Evolutionary conservation across 1,140 invertebrate genomes (phyloP), one percentile per base, ranked within the genome.

Genomic region (Nilaparvata lugens): DNA sequence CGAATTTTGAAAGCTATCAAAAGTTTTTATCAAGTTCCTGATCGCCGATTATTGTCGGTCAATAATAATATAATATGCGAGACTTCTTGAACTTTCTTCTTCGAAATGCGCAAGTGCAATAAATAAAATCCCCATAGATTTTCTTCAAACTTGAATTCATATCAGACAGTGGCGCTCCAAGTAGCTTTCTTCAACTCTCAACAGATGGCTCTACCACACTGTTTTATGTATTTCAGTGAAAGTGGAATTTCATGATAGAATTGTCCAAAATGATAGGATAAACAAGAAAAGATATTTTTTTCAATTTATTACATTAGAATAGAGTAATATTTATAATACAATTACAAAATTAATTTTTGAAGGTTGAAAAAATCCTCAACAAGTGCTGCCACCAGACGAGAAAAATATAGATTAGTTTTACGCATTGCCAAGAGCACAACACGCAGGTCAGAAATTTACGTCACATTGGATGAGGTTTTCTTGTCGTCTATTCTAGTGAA

Each of bases 41-140:
- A 35, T 35, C 31, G 31, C 31, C 2, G 31, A 6, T 35, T 35
- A 35, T 11, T 11, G 2, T 35, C 31, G 31, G 31, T 35, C 31
- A 35, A 35, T n/a, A n/a, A n/a, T n/a, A n/a, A n/a, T n/a, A n/a
- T n/a, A n/a, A n/a, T 35, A 9, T 35, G 13, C 31, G 31, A 35
- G 9, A 11, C 31, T 35, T 35, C 31, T 35, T 35, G 31, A 35
- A 35, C 31, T 35, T 35, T 35, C 31, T 35, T 11, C 31, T 2
- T 35, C 31, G 13, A 35, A 45, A 31, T 59, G 57, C 57, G 57
- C 57, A 59, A 45, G 57, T 59, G 57, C 45, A 59, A 51, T 52
- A 31, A 59, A 59, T 59, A 6, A 52, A 59, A 52, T 48, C 45
- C 16, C 21, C 23, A 59, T 59, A 59, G 57, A 51, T 59, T 59